Percentiles rank a stretch among this genome's conserved stretches.
Evolutionary conservation across 2,113 vertebrate species (phyloP).

Genomic region (Hiodon alosoides): DNA sequence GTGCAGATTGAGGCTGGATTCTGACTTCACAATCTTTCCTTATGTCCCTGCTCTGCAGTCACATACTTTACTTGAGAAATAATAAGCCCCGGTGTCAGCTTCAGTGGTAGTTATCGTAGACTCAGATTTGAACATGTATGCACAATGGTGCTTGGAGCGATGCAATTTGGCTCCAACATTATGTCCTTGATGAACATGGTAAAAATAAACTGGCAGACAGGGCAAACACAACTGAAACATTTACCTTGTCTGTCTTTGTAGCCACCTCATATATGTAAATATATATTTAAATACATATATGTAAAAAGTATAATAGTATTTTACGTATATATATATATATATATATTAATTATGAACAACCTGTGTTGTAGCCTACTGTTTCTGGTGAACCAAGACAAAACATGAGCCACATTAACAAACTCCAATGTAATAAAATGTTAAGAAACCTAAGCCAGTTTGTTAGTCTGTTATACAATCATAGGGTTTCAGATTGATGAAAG

Average conservation of each 20-base stretch:
- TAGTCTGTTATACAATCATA: not conserved
- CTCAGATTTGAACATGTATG: not conserved
- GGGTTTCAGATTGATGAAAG: slow-evolving; percentile 16
- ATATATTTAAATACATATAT: no score
- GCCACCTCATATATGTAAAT: no score
- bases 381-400: no score
- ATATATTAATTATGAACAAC: not conserved
- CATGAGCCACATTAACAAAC: not conserved
- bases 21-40: not conserved
- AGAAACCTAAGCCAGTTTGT: not conserved
- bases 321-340: no score
- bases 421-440: not conserved
- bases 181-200: not conserved
- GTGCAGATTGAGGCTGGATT: not conserved
- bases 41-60: not conserved
- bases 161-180: not conserved
- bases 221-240: not conserved
- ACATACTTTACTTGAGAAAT: not conserved
- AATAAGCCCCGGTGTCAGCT: not conserved
- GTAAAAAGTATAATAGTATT: no score
- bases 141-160: not conserved
- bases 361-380: not conserved
- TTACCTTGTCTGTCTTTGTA: no score
- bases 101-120: not conserved
- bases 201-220: not conserved